phyloP scores from a whole-genome alignment of 2,888 invertebrate species.

The Mactromeris polynyma region DNA sequence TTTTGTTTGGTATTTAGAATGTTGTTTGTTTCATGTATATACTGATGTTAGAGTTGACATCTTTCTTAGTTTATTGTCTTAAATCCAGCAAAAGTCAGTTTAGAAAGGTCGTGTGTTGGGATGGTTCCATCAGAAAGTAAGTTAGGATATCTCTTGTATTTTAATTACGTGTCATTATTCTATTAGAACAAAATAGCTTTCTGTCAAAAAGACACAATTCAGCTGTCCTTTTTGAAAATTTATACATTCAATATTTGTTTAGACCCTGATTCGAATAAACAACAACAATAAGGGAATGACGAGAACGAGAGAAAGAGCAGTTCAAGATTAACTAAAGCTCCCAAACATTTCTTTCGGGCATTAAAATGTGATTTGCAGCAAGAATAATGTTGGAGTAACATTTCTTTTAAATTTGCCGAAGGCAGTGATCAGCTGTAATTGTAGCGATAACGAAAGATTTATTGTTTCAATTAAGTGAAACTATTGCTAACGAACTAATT shows the following conservation, averaged over 20 bases:
- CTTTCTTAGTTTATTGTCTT: neutral
- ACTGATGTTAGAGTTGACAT: too few relatives aligned
- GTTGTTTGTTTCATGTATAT: too few relatives aligned
- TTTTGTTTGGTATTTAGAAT: too few relatives aligned
- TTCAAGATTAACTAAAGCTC: neutral
- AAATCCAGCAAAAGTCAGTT: neutral
- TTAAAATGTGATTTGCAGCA: slow-evolving; percentile 16
- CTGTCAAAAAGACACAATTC: neutral
- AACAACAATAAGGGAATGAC: neutral
- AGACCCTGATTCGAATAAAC: neutral
- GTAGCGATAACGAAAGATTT: neutral
- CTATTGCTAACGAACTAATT: slow-evolving; percentile 1
- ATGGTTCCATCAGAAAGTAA: neutral
- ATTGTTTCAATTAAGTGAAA: neutral
- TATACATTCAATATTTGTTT: slow-evolving; percentile 4
- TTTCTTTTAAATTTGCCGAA: neutral
- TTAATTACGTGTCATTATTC: neutral
- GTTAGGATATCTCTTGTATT: neutral
- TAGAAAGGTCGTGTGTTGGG: neutral
- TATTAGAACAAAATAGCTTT: neutral
- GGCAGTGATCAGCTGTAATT: neutral
- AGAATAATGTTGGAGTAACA: neutral
- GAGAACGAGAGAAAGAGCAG: neutral
- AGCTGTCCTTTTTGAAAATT: neutral
- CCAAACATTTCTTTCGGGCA: neutral